Base-by-base conservation (phyloP, 1,140 invertebrate genomes). In the Armadillidium nasatum region DNA sequence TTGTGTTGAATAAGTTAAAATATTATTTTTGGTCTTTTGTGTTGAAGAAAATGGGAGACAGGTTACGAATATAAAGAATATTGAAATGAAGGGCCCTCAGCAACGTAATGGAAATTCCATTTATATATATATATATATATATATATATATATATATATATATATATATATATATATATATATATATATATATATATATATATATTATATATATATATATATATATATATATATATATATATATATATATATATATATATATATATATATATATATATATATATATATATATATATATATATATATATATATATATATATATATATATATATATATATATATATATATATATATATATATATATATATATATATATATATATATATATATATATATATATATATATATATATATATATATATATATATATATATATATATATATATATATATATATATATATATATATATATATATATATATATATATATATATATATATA, bases 101-200 rank as follows among this genome's bases (percentile, higher is more conserved):
- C 33, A 33, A 33, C 33, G 6, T 33, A 33, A 33, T 3, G 33
- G 33, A 33, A 33, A 33, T 33, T 33, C 33, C 33, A 33, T 3
- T 33, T 33, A 33, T 33, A 33, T 33, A 33, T 33, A 33, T 33
- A 33, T 33, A 33, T 33, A 60, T 60, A 60, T 21, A 60, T 60
- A 60, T 60, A 60, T 60, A 60, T 60, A 60, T 60, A 60, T 60
- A 60, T 60, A 60, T 60, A 60, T 60, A 60, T 60, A 60, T 60
- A 60, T 60, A 60, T 60, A 21, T 60, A 60, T 60, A 60, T 60
- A 60, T 60, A 60, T 60, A 60, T 60, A 60, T 60, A 60, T 60
- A 60, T 60, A 60, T 60, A 60, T 60, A 60, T 60, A 60, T 60
- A 60, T 21, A 60, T 60, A 60, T 60, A 60, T 60, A n/a, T 60